Evolutionary conservation across 2,113 vertebrate genomes (phyloP), one percentile per base, ranked within the genome.

Genomic region (Podarcis muralis): DNA sequence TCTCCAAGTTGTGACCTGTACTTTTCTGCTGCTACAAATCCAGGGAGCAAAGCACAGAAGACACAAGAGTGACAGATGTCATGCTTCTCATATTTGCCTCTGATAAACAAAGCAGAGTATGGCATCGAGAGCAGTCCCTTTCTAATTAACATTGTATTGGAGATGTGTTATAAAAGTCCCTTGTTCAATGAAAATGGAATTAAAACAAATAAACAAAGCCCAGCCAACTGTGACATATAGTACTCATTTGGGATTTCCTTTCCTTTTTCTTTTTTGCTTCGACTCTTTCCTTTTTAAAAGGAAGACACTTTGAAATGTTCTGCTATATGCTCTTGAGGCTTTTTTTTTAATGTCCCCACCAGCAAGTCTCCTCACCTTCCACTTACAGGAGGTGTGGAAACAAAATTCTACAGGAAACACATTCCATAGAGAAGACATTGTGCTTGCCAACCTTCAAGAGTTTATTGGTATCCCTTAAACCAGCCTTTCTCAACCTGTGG

Each of bases 141-240:
- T 85, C 22, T 20, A 88, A 86, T 43, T 81, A 88, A 59, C 32
- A 66, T 4, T 81, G 20, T 48, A 83, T 13, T 62, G 37, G 53
- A 83, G 4, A 25, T 83, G 5, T 91, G 69, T 72, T 57, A 89
- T 65, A 92, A 90, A 84, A 85, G 83, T 87, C 62, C 13, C 37
- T 72, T 40, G 4, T 81, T 62, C 23, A 59, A 80, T 88, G 37
- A 66, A 90, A 65, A 91, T 57, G 84, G 27, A 81, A 82, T 81
- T 84, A 20, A 84, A 89, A 80, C 11, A 85, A 74, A 88, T 30
- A 76, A 88, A 23, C 37, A 89, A 88, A 92, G 72, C 37, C 22
- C 74, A 92, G 5, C 40, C 13, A 22, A 5, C 35, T 82, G 72
- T 48, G 87, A 20, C 30, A 59, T 62, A 62, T 2, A 66, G 16